Evolutionary conservation across 2,888 invertebrate genomes (phyloP), one percentile per base, ranked within the genome.

Genomic region (Cremastinae sp.): DNA sequence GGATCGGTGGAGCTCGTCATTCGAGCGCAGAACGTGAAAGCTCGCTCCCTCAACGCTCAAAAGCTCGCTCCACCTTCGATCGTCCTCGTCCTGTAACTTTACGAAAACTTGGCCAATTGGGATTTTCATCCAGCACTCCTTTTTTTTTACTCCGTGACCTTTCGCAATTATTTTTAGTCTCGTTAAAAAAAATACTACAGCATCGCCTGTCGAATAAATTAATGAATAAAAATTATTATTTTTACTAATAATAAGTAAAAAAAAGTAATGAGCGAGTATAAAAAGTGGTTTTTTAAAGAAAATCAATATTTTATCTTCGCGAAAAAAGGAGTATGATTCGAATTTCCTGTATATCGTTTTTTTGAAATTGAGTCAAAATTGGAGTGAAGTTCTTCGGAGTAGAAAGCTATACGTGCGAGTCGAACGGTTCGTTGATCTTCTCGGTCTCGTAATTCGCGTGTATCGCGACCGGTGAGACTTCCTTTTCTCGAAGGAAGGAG

Each of bases 1-100:
- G 81, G 84, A 84, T 85, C 82, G 83, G 83, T 84, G 82, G 76
- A 83, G 82, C 80, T 84, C 85, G 83, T 84, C 84, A 85, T 86
- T 83, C 82, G 82, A 84, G 83, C 80, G 81, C n/a, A n/a, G n/a
- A 82, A 84, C 83, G 83, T 56, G 66, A 81, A 85, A 84, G 80
- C 82, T 78, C 75, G 85, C 84, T 85, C 83, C 84, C 85, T 84
- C 82, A 83, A 85, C 81, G 82, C 80, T 56, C n/a, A n/a, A 12
- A 61, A 70, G 72, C 56, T 79, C 54, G 78, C 76, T 81, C 84
- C n/a, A 79, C 84, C 82, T 78, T 81, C 45, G 45, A 47, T 53
- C 14, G 51, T n/a, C 8, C 8, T 12, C 12, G 8, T 20, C 9
- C 22, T 41, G n/a, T n/a, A n/a, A 7, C 36, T 18, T 16, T 7